Evolutionary conservation across 2,888 invertebrate genomes (phyloP).

Genomic region (Rotaria socialis): DNA sequence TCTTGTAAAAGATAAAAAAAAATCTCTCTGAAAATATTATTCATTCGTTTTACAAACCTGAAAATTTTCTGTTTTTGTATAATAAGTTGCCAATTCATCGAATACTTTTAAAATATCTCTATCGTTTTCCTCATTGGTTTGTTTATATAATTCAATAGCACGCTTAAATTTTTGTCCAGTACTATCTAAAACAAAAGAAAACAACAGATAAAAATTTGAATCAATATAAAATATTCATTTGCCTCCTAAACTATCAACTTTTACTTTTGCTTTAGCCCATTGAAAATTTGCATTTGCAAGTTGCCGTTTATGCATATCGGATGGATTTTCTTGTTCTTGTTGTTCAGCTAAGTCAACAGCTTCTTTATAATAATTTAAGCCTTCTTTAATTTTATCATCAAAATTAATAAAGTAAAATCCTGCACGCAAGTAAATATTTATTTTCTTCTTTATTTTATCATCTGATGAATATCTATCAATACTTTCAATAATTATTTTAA

Average conservation of each 20-base stretch:
- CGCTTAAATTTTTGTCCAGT: not conserved
- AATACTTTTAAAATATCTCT: not conserved
- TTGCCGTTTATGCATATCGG: not conserved
- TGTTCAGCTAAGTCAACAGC: constrained; percentile 3
- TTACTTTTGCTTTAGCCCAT: not conserved
- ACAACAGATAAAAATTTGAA: not conserved
- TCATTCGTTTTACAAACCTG: not conserved
- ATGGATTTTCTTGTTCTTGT: not conserved
- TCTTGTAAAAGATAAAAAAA: too few relatives aligned
- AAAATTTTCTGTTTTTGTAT: not conserved
- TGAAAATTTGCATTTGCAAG: not conserved
- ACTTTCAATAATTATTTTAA: not conserved
- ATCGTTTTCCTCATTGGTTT: not conserved
- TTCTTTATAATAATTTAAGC: not conserved
- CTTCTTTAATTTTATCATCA: not conserved
- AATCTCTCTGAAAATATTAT: too few relatives aligned
- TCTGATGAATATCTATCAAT: not conserved
- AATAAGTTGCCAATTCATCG: constrained; percentile 10
- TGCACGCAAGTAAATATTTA: not conserved
- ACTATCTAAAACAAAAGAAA: not conserved
- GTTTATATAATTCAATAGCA: not conserved
- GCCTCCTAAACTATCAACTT: not conserved
- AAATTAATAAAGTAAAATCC: not conserved
- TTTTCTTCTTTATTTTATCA: not conserved
- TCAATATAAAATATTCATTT: not conserved